These are phyloP conservation scores for Urophycis tenuis DNA, from an alignment of 2,797 vertebrate species.

Conservation along the genomic window DNA sequence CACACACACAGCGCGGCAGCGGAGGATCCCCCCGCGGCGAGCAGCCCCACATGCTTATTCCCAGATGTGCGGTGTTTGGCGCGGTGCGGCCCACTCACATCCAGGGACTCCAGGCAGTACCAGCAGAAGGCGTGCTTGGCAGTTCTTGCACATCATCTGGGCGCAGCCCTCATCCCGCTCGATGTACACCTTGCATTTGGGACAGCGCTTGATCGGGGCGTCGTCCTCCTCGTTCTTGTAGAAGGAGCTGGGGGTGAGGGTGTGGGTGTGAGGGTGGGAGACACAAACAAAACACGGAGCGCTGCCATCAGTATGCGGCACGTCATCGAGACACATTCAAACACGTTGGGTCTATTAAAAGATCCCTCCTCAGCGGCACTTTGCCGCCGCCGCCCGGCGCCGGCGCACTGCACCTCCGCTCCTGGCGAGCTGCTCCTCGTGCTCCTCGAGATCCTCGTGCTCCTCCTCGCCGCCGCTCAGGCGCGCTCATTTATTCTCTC, in stretches of 20 bases:
- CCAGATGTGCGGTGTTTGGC: no score
- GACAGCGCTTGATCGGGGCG: constrained; percentile 95
- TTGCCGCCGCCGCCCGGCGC: no score
- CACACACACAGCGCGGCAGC: constrained; percentile 13
- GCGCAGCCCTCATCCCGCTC: constrained; percentile 97
- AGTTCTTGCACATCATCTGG: constrained; percentile 99
- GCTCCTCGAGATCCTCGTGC: no score
- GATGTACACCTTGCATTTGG: constrained; percentile 98
- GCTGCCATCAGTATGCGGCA: neutral
- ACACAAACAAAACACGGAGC: neutral
- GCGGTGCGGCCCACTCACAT: constrained; percentile 77
- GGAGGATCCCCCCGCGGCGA: no score
- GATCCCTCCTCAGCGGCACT: neutral
- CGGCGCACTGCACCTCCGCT: no score
- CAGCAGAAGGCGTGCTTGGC: constrained; percentile 99
- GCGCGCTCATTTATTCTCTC: neutral
- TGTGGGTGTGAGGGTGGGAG: neutral
- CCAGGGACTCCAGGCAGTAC: constrained; percentile 97
- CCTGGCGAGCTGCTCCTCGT: neutral
- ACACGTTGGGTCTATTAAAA: neutral
- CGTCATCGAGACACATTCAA: neutral
- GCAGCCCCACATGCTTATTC: no score
- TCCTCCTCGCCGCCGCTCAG: no score
- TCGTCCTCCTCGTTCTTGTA: constrained; percentile 79
- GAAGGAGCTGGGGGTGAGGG: constrained; percentile 59